These are phyloP conservation scores for Neoseiulus cucumeris DNA, from an alignment of 1,140 invertebrate genomes.

Conservation along the genomic window DNA sequence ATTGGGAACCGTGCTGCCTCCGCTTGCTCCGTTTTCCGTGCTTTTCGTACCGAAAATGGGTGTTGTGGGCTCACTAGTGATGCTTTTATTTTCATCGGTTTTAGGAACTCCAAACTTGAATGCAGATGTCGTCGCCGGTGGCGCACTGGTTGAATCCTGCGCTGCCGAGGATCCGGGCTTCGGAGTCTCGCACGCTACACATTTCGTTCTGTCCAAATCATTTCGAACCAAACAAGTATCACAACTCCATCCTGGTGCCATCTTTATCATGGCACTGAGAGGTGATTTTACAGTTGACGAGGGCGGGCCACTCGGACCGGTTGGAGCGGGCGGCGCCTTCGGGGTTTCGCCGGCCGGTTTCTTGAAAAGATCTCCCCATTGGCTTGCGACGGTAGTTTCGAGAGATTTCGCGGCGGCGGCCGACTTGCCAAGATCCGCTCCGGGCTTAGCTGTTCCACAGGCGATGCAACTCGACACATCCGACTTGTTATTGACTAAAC, in stretches of 20 bases:
- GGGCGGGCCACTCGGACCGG: no score
- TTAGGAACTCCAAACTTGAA: not conserved
- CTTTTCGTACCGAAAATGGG: not conserved
- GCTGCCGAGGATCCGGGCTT: not conserved
- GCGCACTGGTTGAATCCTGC: not conserved
- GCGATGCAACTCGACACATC: not conserved
- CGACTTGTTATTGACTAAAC: not conserved
- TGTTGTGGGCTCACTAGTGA: not conserved
- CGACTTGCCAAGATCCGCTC: not conserved
- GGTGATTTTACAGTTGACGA: not conserved
- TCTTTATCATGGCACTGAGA: not conserved
- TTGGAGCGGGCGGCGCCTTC: not conserved
- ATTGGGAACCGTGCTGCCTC: not conserved
- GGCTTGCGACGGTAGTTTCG: not conserved
- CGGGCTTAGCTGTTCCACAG: not conserved
- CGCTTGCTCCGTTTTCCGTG: not conserved
- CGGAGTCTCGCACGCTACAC: not conserved
- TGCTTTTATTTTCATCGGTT: not conserved
- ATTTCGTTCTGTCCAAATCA: not conserved
- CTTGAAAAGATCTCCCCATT: constrained; percentile 2
- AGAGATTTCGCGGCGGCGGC: not conserved
- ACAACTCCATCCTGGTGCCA: not conserved
- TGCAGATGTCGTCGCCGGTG: not conserved
- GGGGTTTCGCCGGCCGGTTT: not conserved
- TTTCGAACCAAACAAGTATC: not conserved